Evolutionary conservation across 2,113 vertebrate genomes (phyloP).

Genomic region (Toxotes chatareus): DNA sequence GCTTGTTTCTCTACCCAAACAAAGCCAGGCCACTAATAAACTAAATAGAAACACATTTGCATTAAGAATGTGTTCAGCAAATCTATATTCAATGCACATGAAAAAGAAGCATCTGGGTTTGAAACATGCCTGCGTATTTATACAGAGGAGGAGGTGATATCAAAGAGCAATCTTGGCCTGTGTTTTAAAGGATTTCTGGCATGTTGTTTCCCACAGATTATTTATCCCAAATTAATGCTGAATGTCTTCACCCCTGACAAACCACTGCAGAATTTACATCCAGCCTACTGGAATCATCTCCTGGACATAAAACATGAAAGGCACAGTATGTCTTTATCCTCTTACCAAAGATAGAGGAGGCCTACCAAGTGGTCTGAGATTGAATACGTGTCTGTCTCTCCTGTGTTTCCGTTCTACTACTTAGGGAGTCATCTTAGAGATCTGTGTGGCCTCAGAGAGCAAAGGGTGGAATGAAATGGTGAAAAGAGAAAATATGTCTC

Average conservation of each 20-base stretch:
- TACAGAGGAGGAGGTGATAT: background rate
- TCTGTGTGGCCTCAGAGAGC: constrained; percentile 56
- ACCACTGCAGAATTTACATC: background rate
- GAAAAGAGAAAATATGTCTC: constrained; percentile 59
- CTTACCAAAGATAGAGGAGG: constrained; percentile 8
- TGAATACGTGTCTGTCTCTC: constrained; percentile 28
- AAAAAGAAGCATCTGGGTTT: background rate
- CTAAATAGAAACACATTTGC: constrained; percentile 38
- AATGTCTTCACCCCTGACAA: background rate
- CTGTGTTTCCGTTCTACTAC: constrained; percentile 23
- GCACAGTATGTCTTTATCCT: background rate
- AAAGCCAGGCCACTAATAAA: constrained; percentile 26
- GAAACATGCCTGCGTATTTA: background rate
- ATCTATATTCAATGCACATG: constrained; percentile 2
- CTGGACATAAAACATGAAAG: background rate
- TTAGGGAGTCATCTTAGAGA: constrained; percentile 43
- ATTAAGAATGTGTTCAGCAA: constrained; percentile 29
- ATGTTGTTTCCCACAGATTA: background rate
- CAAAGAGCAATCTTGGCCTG: background rate
- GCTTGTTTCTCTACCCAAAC: constrained; percentile 35
- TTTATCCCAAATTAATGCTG: background rate
- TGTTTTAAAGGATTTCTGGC: constrained; percentile 10
- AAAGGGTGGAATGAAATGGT: constrained; percentile 48
- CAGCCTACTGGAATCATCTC: background rate
- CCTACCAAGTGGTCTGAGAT: constrained; percentile 12